These are phyloP conservation scores for Apis florea DNA, from an alignment of 1,140 invertebrate genomes.

Conservation along the genomic window DNA sequence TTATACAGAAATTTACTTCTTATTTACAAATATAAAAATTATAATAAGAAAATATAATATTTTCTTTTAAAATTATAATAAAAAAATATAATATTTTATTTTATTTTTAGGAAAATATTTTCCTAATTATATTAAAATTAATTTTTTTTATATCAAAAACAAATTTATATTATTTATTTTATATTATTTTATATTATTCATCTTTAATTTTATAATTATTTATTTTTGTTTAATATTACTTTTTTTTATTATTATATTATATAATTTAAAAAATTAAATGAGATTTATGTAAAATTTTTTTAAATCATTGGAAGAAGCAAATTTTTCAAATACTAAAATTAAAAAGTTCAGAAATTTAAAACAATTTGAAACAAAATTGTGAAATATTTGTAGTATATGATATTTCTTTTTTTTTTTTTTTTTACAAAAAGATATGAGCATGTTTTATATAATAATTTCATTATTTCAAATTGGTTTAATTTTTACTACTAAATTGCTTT, in stretches of 20 bases:
- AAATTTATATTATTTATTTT: too few relatives aligned
- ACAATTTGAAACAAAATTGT: not conserved
- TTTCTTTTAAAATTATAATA: too few relatives aligned
- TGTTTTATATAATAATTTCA: slow-evolving; percentile 19
- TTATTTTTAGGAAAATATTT: not conserved
- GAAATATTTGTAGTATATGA: not conserved
- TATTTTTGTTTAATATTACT: not conserved
- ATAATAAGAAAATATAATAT: too few relatives aligned
- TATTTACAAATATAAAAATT: too few relatives aligned
- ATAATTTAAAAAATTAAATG: not conserved
- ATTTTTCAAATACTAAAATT: not conserved
- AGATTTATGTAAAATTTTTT: not conserved
- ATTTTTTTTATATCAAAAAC: not conserved
- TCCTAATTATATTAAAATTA: not conserved
- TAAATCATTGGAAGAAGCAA: not conserved
- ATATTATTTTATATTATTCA: not conserved
- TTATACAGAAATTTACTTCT: too few relatives aligned
- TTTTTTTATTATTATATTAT: not conserved
- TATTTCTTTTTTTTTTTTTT: not conserved
- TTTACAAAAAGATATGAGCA: slow-evolving; percentile 9
- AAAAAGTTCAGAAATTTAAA: not conserved
- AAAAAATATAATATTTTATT: too few relatives aligned
- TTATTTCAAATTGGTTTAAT: not conserved
- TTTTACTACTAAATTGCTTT: not conserved
- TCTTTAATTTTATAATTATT: not conserved